Percentiles rank a stretch among this genome's conserved stretches.
phyloP scores from a whole-genome alignment of 2,113 vertebrate species.

The Loxodonta africana region DNA sequence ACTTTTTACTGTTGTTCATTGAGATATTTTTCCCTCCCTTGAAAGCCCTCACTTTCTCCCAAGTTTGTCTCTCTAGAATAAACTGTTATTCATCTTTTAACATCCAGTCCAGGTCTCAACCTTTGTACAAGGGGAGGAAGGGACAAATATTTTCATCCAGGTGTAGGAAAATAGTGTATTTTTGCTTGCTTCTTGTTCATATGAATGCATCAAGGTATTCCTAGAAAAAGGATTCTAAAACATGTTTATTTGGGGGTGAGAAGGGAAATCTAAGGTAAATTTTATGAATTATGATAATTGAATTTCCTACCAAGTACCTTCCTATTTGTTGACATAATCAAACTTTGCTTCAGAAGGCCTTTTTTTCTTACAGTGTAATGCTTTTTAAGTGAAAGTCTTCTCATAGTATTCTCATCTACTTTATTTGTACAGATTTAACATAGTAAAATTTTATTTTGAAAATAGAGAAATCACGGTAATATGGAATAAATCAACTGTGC shows the following conservation, averaged over 20 bases:
- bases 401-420: background rate
- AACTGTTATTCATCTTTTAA: background rate
- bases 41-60: background rate
- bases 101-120: background rate
- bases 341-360: background rate
- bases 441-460: slow-evolving; percentile 22
- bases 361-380: background rate
- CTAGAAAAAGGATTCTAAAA: background rate
- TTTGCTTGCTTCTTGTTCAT: background rate
- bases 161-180: background rate
- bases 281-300: slow-evolving; percentile 31
- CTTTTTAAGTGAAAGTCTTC: slow-evolving; percentile 33
- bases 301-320: background rate
- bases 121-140: background rate
- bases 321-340: background rate
- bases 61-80: background rate
- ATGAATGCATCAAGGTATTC: background rate
- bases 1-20: background rate
- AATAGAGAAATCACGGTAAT: background rate
- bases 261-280: background rate
- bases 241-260: background rate
- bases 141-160: background rate
- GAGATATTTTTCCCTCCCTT: background rate
- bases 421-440: background rate
- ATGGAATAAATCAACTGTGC: background rate